phyloP scores from a whole-genome alignment of 2,797 vertebrate genomes.

The Euphonia xanthogaster region DNA sequence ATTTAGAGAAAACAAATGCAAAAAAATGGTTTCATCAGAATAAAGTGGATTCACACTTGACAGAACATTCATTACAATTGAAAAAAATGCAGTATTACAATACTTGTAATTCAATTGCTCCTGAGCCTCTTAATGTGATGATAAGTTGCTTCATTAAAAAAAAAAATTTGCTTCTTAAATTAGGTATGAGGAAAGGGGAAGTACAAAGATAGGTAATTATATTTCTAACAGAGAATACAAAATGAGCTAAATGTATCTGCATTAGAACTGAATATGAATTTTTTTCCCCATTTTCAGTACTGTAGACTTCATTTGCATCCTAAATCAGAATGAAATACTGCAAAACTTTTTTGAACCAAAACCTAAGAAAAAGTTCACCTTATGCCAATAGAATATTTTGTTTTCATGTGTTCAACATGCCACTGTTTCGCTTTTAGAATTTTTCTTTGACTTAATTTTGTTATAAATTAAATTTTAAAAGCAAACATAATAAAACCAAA shows the following conservation, averaged over 20 bases:
- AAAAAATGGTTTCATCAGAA: not conserved
- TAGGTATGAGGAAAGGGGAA: not conserved
- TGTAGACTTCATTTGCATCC: not conserved
- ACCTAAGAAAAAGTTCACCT: not conserved
- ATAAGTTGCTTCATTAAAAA: slow-evolving; percentile 26
- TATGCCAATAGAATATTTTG: not conserved
- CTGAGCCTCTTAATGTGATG: slow-evolving; percentile 4
- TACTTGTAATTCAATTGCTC: not conserved
- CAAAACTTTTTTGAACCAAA: not conserved
- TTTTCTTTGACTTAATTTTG: not conserved
- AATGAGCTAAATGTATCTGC: not conserved
- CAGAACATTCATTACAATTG: not conserved
- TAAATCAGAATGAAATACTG: not conserved
- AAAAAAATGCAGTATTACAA: not conserved
- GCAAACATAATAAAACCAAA: not conserved
- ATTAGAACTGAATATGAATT: not conserved
- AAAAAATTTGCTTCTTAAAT: slow-evolving; percentile 8
- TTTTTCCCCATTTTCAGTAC: not conserved
- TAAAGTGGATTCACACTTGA: not conserved
- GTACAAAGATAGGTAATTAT: not conserved
- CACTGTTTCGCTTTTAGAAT: not conserved
- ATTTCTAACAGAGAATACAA: not conserved
- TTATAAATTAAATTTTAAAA: not conserved
- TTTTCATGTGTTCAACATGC: not conserved
- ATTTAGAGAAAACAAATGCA: not conserved